Evolutionary conservation across 2,888 invertebrate genomes (phyloP).

Genomic region (Lithophane semibrunnea): DNA sequence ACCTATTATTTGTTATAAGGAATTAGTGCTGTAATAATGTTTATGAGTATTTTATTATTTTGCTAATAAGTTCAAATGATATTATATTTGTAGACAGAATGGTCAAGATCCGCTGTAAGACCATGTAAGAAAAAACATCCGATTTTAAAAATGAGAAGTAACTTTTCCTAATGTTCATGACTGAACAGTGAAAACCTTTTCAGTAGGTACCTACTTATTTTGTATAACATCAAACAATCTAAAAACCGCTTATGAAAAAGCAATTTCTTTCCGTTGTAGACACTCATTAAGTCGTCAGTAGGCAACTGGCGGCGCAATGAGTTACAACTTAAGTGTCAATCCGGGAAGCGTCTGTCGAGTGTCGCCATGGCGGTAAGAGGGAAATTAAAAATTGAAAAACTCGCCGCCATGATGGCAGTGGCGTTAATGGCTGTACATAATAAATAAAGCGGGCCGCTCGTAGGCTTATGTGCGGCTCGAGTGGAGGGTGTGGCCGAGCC

Average conservation of each 20-base stretch:
- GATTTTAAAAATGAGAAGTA: not conserved
- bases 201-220: constrained; percentile 16
- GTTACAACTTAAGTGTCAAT: constrained; percentile 86
- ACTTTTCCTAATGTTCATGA: not conserved
- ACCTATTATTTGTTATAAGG: not conserved
- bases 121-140: not conserved
- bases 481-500: constrained; percentile 89
- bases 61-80: not conserved
- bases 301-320: constrained; percentile 73
- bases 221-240: constrained; percentile 30
- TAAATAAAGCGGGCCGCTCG: constrained; percentile 89
- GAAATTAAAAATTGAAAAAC: constrained; percentile 90
- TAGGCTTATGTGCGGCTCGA: constrained; percentile 89
- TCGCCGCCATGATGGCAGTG: constrained; percentile 89
- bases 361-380: constrained; percentile 82
- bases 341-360: constrained; percentile 82
- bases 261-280: constrained; percentile 70
- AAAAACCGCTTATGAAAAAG: constrained; percentile 49
- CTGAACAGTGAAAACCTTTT: constrained; percentile 26
- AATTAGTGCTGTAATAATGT: constrained; percentile 10
- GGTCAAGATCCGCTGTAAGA: not conserved
- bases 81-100: not conserved
- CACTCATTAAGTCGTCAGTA: constrained; percentile 74
- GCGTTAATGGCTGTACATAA: constrained; percentile 90
- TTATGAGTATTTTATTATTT: not conserved